Evolutionary conservation across 2,888 invertebrate genomes (phyloP).

Genomic region (Nephrotoma appendiculata): DNA sequence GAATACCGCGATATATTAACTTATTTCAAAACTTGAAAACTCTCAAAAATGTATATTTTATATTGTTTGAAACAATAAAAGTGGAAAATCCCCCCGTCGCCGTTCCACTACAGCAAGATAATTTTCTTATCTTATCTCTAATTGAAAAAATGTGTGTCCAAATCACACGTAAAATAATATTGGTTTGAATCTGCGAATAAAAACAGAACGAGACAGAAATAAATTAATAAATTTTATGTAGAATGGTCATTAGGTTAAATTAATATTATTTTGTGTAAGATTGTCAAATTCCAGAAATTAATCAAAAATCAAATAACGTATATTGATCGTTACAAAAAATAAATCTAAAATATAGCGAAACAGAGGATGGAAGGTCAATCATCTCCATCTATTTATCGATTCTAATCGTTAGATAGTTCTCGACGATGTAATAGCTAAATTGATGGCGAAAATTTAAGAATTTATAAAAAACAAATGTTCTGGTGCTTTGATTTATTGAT

Average conservation of each 20-base stretch:
- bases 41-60: neutral
- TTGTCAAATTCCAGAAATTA: neutral
- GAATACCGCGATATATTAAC: neutral
- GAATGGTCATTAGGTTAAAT: neutral
- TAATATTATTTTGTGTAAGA: neutral
- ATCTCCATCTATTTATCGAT: neutral
- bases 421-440: neutral
- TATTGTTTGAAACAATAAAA: neutral
- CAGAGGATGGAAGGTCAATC: neutral
- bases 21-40: neutral
- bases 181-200: neutral
- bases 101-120: neutral
- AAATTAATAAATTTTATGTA: neutral
- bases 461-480: neutral
- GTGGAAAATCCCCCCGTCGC: neutral
- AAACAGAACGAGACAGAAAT: neutral
- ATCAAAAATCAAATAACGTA: neutral
- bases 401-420: neutral
- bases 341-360: neutral
- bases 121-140: neutral
- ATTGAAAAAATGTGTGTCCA: neutral
- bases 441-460: neutral
- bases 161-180: neutral
- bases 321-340: neutral
- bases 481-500: neutral